These are phyloP conservation scores for Mamestra brassicae DNA, from an alignment of 2,888 invertebrate species.

Conservation along the genomic window DNA sequence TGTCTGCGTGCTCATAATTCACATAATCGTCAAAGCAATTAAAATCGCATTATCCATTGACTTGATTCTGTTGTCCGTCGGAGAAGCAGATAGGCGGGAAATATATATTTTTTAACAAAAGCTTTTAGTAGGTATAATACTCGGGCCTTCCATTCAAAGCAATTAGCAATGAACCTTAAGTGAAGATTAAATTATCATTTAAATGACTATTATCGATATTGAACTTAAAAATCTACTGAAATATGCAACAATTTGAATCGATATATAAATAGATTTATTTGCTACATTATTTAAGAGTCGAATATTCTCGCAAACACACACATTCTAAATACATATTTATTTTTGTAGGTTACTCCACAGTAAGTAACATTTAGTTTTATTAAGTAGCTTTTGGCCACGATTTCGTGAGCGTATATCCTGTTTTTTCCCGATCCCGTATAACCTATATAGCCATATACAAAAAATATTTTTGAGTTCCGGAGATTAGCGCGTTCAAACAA, in stretches of 20 bases:
- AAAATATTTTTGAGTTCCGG: no score
- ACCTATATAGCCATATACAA: no score
- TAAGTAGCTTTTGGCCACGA: no score
- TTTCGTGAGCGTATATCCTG: no score
- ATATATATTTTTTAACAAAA: constrained; percentile 64
- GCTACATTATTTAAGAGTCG: no score
- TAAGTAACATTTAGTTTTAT: no score
- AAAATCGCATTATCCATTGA: constrained; percentile 75
- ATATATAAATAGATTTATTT: no score
- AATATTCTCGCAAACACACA: no score
- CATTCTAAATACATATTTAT: no score
- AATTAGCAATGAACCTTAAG: constrained; percentile 45
- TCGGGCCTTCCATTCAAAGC: constrained; percentile 48
- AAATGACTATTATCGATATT: not conserved
- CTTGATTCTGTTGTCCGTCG: constrained; percentile 33
- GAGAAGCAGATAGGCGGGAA: constrained; percentile 46
- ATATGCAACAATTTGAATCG: not conserved
- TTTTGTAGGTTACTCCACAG: no score
- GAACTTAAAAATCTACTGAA: not conserved
- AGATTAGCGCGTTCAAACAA: no score
- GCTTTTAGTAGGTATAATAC: constrained; percentile 29
- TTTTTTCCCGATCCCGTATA: no score
- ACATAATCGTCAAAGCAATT: constrained; percentile 74
- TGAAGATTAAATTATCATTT: constrained; percentile 19
- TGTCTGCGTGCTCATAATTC: constrained; percentile 67